A percentile compares a stretch with the other conserved stretches of the same genome.
Conservation (phyloP, 2,113 vertebrate species). For the Myrmecobius fasciatus region DNA sequence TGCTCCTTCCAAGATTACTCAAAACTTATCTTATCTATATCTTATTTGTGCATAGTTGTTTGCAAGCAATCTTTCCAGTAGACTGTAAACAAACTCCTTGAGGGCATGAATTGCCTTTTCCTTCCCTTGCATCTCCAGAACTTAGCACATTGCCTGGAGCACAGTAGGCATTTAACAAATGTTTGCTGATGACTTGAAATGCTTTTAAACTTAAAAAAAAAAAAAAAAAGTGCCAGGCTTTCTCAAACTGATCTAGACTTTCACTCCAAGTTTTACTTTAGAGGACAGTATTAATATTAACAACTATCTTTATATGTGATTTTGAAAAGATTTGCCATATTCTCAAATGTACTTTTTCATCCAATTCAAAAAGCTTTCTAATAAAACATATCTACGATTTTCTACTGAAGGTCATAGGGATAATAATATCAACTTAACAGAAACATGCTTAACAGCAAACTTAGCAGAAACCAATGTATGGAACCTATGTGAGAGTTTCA, state of each 20-base stretch:
- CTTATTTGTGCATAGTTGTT: background rate
- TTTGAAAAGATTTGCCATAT: constrained; percentile 9
- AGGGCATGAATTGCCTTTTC: background rate
- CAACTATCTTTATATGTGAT: background rate
- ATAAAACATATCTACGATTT: constrained; percentile 10
- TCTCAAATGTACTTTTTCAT: constrained; percentile 24
- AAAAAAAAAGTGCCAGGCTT: background rate
- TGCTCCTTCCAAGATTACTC: background rate
- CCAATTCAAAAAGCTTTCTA: background rate
- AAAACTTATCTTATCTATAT: background rate
- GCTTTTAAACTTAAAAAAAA: background rate
- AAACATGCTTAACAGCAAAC: constrained; percentile 14
- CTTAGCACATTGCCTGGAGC: background rate
- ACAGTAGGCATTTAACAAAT: background rate
- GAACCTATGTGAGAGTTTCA: background rate
- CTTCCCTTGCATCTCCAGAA: background rate
- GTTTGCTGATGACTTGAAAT: background rate
- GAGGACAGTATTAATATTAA: background rate
- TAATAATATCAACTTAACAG: constrained; percentile 11
- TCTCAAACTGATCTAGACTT: background rate
- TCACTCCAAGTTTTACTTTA: background rate
- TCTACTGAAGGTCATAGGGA: constrained; percentile 17
- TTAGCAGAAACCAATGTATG: background rate
- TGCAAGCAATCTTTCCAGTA: background rate
- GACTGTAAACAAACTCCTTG: background rate